Base-by-base conservation (phyloP, 2,888 invertebrate species). In the Amblyjoppa proteus region DNA sequence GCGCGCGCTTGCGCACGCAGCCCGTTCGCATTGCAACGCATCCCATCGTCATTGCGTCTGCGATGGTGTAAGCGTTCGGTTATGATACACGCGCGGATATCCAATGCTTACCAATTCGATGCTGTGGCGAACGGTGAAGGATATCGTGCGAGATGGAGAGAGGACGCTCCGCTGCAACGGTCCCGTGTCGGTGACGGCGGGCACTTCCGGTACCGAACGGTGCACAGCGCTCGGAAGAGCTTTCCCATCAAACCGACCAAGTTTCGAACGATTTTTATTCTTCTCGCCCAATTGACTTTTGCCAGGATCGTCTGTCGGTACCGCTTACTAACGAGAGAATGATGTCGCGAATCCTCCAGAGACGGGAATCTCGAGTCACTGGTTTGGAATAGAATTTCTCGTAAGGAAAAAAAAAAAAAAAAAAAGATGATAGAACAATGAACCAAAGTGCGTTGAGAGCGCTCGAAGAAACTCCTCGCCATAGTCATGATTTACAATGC, bases 31-130 rank as follows among this genome's bases (percentile, higher is more conserved):
- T 75, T 45, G 53, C 69, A 53, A 11, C 28, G 25, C 16, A n/a
- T 56, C 28, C 31, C 70, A n/a, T 53, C 61, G 74, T 28, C 70
- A n/a, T 53, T 74, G 74, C 64, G 51, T 76, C 31, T 20, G 75
- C 75, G 66, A 76, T 76, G 34, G 75, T 76, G 20, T 28, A 38
- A 66, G 75, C 64, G 61, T 16, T 75, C 66, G 66, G 75, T 76
- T 76, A 51, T 76, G 34, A 31, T 20, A 34, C 53, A 34, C 38
- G 13, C 20, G 28, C 51, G n/a, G 41, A 82, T 41, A 83, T 83
- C 73, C 83, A 66, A 83, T 74, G 83, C 78, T 83, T 76, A 83
- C 77, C 73, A 83, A 83, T 83, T 83, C 77, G 78, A 74, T 73
- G 68, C 74, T 81, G 70, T 45, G 34, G 70, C 41, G 61, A 64